Evolutionary conservation across 2,888 invertebrate species (phyloP), one percentile per base, ranked within the genome.

Genomic region (Selenia dentaria): DNA sequence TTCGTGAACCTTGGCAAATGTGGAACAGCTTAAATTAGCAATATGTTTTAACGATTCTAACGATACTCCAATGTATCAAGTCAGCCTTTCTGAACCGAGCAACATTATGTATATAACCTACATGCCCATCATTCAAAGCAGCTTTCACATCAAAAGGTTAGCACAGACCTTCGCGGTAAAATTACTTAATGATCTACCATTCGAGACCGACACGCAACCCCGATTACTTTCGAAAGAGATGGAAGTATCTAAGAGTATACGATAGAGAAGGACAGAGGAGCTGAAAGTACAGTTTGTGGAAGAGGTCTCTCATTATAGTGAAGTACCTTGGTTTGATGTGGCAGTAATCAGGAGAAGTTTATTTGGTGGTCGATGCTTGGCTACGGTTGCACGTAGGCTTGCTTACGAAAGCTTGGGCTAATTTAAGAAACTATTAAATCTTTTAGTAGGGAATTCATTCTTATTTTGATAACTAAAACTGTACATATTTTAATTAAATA

Each of bases 181-280:
- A 69, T 72, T 67, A 71, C 66, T 43, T 74, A 75, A 74, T 72
- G 70, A 68, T 64, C 53, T 54, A 41, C 59, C 59, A 58, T 71
- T 65, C 61, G 59, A 47, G 51, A 51, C 45, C 54, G 44, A 58
- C 61, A 62, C 58, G 59, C 59, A 48, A 66, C 56, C 56, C 54
- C 62, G 54, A 59, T 63, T 63, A 65, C 42, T 51, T 32, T 12
- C 26, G 27, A 50, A 14, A 43, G 44, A 47, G 49, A 49, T 1
- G 33, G 14, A 36, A 33, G 27, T 28, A 9, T 22, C 6, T n/a
- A 10, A 27, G 11, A 33, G 1, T n/a, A 10, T 16, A 28, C 6
- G 40, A 31, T 8, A 27, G 35, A 32, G 31, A 41, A 38, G 32
- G 28, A 49, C 12, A 11, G 33, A 28, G 29, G 35, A 33, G 8